Base-by-base conservation (phyloP, 2,888 invertebrate genomes). In the Parnassius apollo region DNA sequence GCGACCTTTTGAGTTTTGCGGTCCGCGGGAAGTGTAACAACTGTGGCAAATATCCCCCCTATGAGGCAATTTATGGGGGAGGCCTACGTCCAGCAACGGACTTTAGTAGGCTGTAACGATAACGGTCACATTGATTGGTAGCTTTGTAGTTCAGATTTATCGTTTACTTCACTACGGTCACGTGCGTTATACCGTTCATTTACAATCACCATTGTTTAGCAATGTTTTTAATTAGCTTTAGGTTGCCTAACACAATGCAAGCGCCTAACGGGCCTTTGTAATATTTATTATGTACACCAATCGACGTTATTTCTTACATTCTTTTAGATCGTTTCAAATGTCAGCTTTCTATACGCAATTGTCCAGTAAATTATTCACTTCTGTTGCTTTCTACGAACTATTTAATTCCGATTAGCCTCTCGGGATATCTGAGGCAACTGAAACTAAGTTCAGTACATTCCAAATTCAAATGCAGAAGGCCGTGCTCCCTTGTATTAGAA, bases 191-290 rank as follows among this genome's bases (percentile, higher is more conserved):
- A 61, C 65, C 57, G 62, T 60, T 65, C 59, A 42, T 56, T 56
- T 62, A 65, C 65, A 65, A 65, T 62, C 62, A 62, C 65, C 62
- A 65, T 65, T 65, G 65, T 65, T 65, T 62, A 50, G 65, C 50
- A 65, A 62, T 62, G 57, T 62, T 62, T 62, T 62, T 62, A 62
- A 62, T 62, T 62, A 54, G 62, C 57, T 54, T 44, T 35, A 49
- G 49, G 44, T 62, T 62, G 58, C 62, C 58, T 54, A 58, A 62
- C 58, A 58, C 57, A 42, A 49, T 53, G n/a, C 53, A 44, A 57
- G 57, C 55, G 44, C 25, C 45, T 61, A 45, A 55, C 57, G 44
- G 49, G 44, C 44, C 51, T 54, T 55, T 57, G 51, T 42, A 45
- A 58, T 35, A 35, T 35, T 51, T 46, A 45, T 57, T 22, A n/a